These are phyloP conservation scores for Lycorma delicatula DNA, from an alignment of 1,140 invertebrate species.

Conservation along the genomic window DNA sequence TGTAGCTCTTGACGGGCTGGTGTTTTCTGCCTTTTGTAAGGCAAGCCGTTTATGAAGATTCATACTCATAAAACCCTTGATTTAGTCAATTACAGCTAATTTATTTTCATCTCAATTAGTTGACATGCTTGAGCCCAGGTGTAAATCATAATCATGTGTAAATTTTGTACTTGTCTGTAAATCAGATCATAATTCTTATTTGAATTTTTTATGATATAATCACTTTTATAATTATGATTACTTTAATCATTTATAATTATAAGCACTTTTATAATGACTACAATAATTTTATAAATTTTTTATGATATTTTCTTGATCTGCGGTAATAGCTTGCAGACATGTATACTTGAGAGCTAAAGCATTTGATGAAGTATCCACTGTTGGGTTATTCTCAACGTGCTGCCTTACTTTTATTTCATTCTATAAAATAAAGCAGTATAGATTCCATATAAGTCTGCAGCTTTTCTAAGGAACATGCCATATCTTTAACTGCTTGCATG, in stretches of 20 bases:
- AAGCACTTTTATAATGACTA: too few relatives aligned
- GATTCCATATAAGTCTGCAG: constrained; percentile 10
- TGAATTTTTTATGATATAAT: constrained; percentile 24
- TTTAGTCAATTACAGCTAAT: constrained; percentile 33
- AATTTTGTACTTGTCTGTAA: constrained; percentile 18
- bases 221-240: too few relatives aligned
- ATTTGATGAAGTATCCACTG: constrained; percentile 1
- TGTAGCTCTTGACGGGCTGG: constrained; percentile 32
- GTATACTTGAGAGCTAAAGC: constrained; percentile 4
- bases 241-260: too few relatives aligned
- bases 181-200: constrained; percentile 29
- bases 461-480: constrained; percentile 3
- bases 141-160: constrained; percentile 27
- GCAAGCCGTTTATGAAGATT: constrained; percentile 33
- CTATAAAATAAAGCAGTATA: constrained; percentile 10
- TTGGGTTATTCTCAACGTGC: neutral
- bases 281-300: too few relatives aligned
- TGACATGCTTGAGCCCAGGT: constrained; percentile 25
- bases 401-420: constrained; percentile 4
- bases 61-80: too few relatives aligned
- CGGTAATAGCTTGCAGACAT: constrained; percentile 3
- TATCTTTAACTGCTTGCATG: constrained; percentile 5
- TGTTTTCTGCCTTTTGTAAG: constrained; percentile 30
- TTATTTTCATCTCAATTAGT: constrained; percentile 31
- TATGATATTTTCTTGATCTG: constrained; percentile 23